Conservation (phyloP, 2,888 invertebrate genomes). For the Coelopa pilipes region DNA sequence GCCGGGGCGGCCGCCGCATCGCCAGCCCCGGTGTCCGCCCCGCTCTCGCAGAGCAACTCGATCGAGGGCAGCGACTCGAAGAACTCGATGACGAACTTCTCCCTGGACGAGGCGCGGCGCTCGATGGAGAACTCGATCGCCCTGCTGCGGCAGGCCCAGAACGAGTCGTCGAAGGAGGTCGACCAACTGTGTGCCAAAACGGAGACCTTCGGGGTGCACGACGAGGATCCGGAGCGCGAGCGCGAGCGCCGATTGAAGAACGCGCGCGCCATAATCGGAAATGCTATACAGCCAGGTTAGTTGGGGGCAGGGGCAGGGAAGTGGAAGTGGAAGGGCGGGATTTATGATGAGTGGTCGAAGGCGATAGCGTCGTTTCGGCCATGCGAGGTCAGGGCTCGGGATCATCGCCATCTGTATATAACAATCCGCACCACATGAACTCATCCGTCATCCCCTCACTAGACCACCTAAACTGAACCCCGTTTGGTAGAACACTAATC, state of each 20-base stretch:
- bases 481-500: no score
- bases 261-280: conserved; percentile 78
- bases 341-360: not conserved
- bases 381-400: no score
- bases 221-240: conserved; percentile 61
- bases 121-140: conserved; percentile 76
- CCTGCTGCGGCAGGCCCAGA: conserved; percentile 69
- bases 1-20: conserved; percentile 35
- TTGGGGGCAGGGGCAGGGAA: conserved; percentile 21
- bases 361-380: not conserved
- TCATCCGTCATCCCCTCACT: not conserved
- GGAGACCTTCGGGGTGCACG: conserved; percentile 62
- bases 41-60: conserved; percentile 37
- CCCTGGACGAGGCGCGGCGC: conserved; percentile 70
- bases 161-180: conserved; percentile 65
- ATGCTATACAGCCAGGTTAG: conserved; percentile 72
- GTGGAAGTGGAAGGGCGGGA: no score
- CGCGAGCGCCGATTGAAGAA: conserved; percentile 73
- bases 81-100: conserved; percentile 68
- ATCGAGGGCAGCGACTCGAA: conserved; percentile 70
- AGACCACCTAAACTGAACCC: no score
- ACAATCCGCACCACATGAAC: not conserved
- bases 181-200: conserved; percentile 66
- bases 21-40: not conserved
- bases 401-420: not conserved